These are phyloP conservation scores for Lucifuga dentata DNA, from an alignment of 2,113 vertebrate species.

Conservation along the genomic window DNA sequence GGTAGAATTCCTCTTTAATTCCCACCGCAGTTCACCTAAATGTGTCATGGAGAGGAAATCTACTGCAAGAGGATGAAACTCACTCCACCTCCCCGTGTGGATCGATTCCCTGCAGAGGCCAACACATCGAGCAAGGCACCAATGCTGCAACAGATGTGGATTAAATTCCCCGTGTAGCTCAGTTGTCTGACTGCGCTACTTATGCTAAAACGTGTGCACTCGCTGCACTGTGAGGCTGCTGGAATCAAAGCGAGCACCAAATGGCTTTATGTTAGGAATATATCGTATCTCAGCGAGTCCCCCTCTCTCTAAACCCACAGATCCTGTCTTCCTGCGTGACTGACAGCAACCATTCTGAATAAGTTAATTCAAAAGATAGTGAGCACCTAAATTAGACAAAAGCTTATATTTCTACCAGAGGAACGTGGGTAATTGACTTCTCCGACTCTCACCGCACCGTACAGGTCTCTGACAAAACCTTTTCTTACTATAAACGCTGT, in stretches of 20 bases:
- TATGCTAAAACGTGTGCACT: not conserved
- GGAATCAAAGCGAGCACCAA: conserved; percentile 51
- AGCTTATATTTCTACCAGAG: not conserved
- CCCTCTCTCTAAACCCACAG: conserved; percentile 20
- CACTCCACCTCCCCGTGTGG: not conserved
- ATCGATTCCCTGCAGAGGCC: conserved; percentile 7
- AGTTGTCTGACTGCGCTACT: conserved; percentile 27
- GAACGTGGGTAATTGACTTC: not conserved
- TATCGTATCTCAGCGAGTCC: conserved; percentile 20
- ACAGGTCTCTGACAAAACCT: conserved; percentile 43
- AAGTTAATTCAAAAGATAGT: conserved; percentile 31
- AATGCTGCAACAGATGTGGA: not conserved
- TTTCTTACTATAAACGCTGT: conserved; percentile 29
- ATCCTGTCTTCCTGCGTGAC: conserved; percentile 32
- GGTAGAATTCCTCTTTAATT: too few relatives aligned
- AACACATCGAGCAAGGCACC: conserved; percentile 15
- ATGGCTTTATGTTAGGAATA: conserved; percentile 44
- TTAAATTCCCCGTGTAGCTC: conserved; percentile 15
- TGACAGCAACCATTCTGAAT: conserved; percentile 49
- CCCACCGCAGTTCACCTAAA: too few relatives aligned
- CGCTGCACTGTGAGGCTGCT: conserved; percentile 11
- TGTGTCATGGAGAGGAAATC: too few relatives aligned
- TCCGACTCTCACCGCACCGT: conserved; percentile 19
- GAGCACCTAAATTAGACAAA: conserved; percentile 1
- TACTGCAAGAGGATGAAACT: not conserved